Percentiles rank a stretch among this genome's conserved stretches.
phyloP scores from a whole-genome alignment of 2,888 invertebrate species.

The Trachelus troglodyta region DNA sequence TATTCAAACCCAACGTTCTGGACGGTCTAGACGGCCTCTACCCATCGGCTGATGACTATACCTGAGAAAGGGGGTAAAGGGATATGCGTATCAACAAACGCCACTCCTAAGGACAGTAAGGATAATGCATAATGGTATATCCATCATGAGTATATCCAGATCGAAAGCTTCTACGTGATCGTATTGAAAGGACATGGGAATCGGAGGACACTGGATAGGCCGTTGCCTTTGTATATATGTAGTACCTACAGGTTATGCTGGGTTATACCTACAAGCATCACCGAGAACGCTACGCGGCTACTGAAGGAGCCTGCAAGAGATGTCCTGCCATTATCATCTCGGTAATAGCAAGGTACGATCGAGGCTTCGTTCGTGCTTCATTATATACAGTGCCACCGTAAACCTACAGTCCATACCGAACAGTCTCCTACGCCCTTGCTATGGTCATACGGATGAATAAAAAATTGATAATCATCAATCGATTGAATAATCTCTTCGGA shows the following conservation, averaged over 20 bases:
- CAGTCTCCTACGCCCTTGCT: no score
- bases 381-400: conserved; percentile 22
- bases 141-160: background rate
- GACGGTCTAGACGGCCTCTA: no score
- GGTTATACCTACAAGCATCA: background rate
- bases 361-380: conserved; percentile 20
- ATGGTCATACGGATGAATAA: no score
- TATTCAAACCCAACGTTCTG: no score
- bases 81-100: no score
- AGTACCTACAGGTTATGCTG: no score
- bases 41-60: no score
- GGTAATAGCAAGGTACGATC: conserved; percentile 21
- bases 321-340: conserved; percentile 24
- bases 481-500: no score
- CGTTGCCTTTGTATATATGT: background rate
- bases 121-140: background rate
- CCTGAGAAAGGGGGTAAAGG: no score
- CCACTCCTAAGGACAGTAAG: background rate
- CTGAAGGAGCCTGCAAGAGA: conserved; percentile 22
- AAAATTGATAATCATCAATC: no score
- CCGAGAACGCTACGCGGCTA: conserved; percentile 11
- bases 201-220: background rate
- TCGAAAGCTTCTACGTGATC: conserved; percentile 4
- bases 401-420: background rate
- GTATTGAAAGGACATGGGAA: background rate